Conservation (phyloP, 1,140 invertebrate species). For the Papilio glaucus region DNA sequence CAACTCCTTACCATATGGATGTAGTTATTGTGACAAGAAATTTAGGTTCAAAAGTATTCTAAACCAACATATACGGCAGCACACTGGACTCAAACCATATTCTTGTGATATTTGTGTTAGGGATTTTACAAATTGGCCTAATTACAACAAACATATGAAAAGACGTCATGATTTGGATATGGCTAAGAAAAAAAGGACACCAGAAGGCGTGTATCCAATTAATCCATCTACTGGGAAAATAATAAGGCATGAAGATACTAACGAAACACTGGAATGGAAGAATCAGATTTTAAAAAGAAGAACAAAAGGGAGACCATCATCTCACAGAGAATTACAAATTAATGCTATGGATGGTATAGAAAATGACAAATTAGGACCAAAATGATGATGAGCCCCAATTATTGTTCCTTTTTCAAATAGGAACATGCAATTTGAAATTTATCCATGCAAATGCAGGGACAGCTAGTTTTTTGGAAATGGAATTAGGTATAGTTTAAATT, state of each 20-base stretch:
- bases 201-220: constrained; percentile 66
- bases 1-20: constrained; percentile 91
- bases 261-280: constrained; percentile 66
- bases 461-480: too few species aligned
- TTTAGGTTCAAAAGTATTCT: constrained; percentile 88
- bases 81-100: constrained; percentile 86
- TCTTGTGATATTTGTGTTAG: constrained; percentile 85
- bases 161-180: constrained; percentile 84
- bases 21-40: constrained; percentile 88
- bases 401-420: too few species aligned
- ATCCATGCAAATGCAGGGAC: too few species aligned
- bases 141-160: constrained; percentile 91
- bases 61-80: constrained; percentile 86
- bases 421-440: too few species aligned
- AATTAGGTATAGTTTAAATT: too few species aligned
- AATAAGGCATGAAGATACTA: constrained; percentile 52
- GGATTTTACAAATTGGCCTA: constrained; percentile 90
- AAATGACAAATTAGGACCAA: background rate
- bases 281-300: constrained; percentile 49
- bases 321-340: background rate
- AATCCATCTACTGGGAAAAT: constrained; percentile 66
- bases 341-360: background rate
- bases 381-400: background rate
- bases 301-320: constrained; percentile 57
- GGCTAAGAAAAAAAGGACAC: constrained; percentile 68